phyloP scores from a whole-genome alignment of 2,113 vertebrate genomes.

The Sylvilagus bachmani region DNA sequence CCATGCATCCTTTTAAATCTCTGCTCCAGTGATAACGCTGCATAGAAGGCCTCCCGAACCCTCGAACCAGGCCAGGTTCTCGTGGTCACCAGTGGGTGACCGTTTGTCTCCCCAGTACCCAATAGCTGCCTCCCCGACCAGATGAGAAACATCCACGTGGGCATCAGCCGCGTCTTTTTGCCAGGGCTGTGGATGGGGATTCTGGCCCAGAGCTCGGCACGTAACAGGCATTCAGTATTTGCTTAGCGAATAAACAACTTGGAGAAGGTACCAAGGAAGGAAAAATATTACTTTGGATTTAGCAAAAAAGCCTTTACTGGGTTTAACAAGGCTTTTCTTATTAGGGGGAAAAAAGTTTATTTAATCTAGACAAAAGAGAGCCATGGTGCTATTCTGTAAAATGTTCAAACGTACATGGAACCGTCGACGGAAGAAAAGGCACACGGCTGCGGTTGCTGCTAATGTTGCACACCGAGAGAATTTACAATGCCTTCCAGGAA shows the following conservation, averaged over 20 bases:
- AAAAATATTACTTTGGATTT: background rate
- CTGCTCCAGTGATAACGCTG: background rate
- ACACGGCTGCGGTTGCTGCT: background rate
- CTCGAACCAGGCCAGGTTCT: background rate
- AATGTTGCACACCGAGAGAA: background rate
- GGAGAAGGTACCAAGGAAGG: background rate
- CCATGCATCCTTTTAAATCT: background rate
- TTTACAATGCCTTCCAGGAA: background rate
- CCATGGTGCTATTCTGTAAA: background rate
- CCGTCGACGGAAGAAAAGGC: background rate
- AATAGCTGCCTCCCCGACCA: background rate
- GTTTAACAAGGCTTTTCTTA: background rate
- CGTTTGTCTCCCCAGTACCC: background rate
- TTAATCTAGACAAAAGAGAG: background rate
- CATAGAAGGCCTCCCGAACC: background rate
- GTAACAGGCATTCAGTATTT: background rate
- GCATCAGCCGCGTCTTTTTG: background rate
- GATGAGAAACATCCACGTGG: background rate
- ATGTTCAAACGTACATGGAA: background rate
- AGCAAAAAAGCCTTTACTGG: background rate
- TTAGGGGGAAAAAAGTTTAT: background rate
- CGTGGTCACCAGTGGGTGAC: background rate
- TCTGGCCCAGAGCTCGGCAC: background rate
- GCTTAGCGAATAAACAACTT: background rate
- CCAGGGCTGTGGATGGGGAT: background rate